Conservation (phyloP, 2,113 vertebrate genomes). For the Prunella fulvescens region DNA sequence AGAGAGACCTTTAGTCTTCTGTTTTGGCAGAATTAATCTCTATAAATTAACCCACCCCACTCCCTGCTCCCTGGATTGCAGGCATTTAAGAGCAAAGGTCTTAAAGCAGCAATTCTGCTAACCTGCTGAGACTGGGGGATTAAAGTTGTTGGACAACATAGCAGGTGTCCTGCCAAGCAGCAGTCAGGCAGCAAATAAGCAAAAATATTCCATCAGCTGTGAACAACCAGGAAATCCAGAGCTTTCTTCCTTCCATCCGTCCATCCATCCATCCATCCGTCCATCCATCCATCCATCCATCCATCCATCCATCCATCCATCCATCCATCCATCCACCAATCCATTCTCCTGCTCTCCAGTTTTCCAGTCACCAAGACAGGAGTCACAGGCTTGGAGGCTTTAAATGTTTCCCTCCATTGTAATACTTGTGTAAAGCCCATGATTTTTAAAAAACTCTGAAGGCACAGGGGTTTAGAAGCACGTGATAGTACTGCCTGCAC, state of each 20-base stretch:
- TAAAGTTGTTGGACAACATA: neutral
- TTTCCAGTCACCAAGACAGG: neutral
- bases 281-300: neutral
- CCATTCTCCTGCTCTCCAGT: neutral
- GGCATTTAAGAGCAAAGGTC: neutral
- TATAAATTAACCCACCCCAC: neutral
- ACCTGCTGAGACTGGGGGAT: neutral
- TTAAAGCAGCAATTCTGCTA: neutral
- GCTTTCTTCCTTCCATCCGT: neutral
- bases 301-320: neutral
- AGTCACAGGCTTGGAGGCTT: neutral
- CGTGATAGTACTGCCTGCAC: fast-evolving
- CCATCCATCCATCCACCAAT: neutral
- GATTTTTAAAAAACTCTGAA: neutral
- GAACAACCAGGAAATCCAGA: neutral
- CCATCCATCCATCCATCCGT: neutral
- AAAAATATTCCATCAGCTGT: neutral
- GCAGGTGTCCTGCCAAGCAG: neutral
- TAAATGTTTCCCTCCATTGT: neutral
- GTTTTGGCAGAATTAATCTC: neutral
- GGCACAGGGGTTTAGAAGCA: neutral
- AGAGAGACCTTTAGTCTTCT: neutral
- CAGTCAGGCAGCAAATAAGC: neutral
- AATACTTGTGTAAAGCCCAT: neutral
- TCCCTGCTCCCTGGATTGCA: neutral